Conservation (phyloP, 2,888 invertebrate genomes). For the Laspeyria flexula region DNA sequence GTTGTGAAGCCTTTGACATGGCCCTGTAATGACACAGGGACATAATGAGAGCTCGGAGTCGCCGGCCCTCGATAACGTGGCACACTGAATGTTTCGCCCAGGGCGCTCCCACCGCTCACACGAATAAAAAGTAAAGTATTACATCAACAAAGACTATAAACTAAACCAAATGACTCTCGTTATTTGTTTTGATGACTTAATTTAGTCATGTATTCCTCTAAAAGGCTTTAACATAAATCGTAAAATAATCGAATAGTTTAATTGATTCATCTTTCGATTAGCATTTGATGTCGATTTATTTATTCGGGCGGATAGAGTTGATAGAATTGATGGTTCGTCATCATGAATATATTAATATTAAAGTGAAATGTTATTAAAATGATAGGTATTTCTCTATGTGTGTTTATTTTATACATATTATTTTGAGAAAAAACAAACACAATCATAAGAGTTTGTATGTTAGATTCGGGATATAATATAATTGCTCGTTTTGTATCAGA, state of each 20-base stretch:
- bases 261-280: slow-evolving; percentile 27
- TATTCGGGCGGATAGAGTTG: slow-evolving; percentile 23
- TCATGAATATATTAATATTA: background rate
- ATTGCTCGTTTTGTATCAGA: background rate
- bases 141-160: slow-evolving; percentile 47
- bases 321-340: slow-evolving; percentile 18
- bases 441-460: too few relatives aligned
- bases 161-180: slow-evolving; percentile 42
- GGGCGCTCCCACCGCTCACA: slow-evolving; percentile 57
- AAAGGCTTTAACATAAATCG: slow-evolving; percentile 46
- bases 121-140: slow-evolving; percentile 54
- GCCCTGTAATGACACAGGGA: slow-evolving; percentile 46
- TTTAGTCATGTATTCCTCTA: slow-evolving; percentile 43
- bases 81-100: slow-evolving; percentile 54
- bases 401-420: too few relatives aligned
- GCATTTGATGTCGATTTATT: slow-evolving; percentile 21
- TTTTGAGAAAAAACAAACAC: too few relatives aligned
- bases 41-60: slow-evolving; percentile 59
- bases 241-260: slow-evolving; percentile 39
- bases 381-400: too few relatives aligned
- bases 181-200: slow-evolving; percentile 59
- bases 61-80: slow-evolving; percentile 46
- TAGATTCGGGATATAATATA: too few relatives aligned
- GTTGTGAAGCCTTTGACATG: slow-evolving; percentile 50
- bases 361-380: too few relatives aligned